Base-by-base conservation (phyloP, 2,797 vertebrate species). In the Squalus acanthias region DNA sequence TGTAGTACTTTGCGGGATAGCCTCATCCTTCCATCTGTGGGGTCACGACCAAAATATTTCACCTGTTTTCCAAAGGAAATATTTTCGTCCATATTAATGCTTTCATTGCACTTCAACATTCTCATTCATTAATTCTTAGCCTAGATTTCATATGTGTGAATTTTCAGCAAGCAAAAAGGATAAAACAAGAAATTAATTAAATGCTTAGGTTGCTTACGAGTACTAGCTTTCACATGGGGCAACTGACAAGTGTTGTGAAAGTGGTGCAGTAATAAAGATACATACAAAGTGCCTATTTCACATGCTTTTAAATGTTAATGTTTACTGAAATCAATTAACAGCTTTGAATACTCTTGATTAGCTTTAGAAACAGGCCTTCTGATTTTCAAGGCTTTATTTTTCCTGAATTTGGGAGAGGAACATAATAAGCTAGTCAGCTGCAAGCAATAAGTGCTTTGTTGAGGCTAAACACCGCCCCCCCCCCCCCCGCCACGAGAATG, bases 31-130 rank as follows among this genome's bases (percentile, higher is more conserved):
- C 99, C 99, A 26, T 99, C 99, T 20, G 98, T 99, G 15, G 99
- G 99, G 97, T 99, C 99, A 8, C 99, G 98, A 96, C 99, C 99
- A 96, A 99, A 99, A 97, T 99, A 99, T 97, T 99, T 99, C 26
- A 99, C 99, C 99, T 99, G 97, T 97, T 74, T 33, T 0, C 15
- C 96, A 95, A 93, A 97, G 97, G 96, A 96, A 72, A 53, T 60
- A 96, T 96, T 74, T 91, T 29, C 33, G 24, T 91, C 39, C 79
- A 96, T 20, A 74, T 53, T 69, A 63, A 53, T 46, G 63, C 74
- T 65, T 65, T 29, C 29, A 53, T 39, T 76, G 95, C 22, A 96
- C 22, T 85, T 89, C 70, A 96, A 96, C 39, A 26, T 26, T n/a
- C 29, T 95, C 70, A 95, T 74, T 95, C 53, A 91, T 63, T 33